Base-by-base conservation (phyloP, 2,888 invertebrate genomes). In the Caenorhabditis imperialis region DNA sequence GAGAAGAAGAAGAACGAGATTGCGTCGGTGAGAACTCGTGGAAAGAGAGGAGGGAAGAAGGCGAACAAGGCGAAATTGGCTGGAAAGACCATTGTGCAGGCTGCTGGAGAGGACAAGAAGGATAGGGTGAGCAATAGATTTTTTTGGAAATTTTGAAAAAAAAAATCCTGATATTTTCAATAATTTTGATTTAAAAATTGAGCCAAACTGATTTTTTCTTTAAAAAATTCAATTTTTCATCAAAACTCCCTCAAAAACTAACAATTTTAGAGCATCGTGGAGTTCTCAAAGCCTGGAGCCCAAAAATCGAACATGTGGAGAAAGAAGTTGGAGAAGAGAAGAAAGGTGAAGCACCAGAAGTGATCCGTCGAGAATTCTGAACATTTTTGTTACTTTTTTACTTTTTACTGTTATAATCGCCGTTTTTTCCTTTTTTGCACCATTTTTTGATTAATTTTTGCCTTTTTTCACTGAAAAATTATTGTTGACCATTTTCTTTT, bases 251-350 rank as follows among this genome's bases (percentile, higher is more conserved):
- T n/a, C n/a, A n/a, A n/a, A n/a, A n/a, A n/a, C n/a, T n/a, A n/a
- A n/a, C 14, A 25, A 16, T 63, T 63, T 16, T 40, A 74, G 75
- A 78, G 78, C 22, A 77, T 81, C 16, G 83, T 85, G 23, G 83
- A 84, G 22, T 78, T 80, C 58, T 77, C 77, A 16, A 79, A 77
- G 14, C 71, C 69, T 51, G 71, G 69, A 20, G 78, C 77, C 22
- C 63, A 78, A 23, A 81, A 81, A 62, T 65, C 71, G 58, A 85
- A 84, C 51, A 84, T 85, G 84, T 85, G 85, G 85, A 76, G 81
- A 62, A 86, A 86, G 78, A 86, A 86, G 69, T 71, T 86, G 47
- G 82, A 84, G 48, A 86, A 86, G 69, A 78, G 81, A 67, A 76
- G 81, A 53, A 85, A 85, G 67, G 69, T 77, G 45, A 86, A 86